Percentiles rank a stretch among this genome's conserved stretches.
phyloP scores from a whole-genome alignment of 2,888 invertebrate species.

The Sussaba pulchella region DNA sequence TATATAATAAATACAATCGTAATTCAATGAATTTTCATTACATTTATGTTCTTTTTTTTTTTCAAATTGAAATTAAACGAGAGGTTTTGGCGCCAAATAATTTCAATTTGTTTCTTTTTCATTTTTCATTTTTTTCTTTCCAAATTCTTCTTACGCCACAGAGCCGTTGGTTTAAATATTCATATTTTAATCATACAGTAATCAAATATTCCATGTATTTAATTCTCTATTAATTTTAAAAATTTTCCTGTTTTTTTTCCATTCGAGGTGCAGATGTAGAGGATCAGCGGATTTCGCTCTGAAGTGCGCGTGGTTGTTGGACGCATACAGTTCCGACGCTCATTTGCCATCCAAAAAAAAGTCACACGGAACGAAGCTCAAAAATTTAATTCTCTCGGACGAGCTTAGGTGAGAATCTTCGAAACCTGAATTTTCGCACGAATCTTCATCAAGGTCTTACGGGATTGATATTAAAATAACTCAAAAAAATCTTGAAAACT shows the following conservation, averaged over 20 bases:
- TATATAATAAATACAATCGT: not conserved
- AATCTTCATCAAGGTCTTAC: too few species aligned
- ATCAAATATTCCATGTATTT: too few species aligned
- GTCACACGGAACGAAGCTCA: constrained; percentile 91
- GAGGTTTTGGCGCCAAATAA: too few species aligned
- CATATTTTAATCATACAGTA: too few species aligned
- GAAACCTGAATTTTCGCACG: not conserved
- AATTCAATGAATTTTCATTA: too few species aligned
- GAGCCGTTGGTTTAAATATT: not conserved
- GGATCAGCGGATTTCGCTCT: constrained; percentile 98
- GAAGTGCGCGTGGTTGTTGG: constrained; percentile 97
- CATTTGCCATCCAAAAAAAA: constrained; percentile 89
- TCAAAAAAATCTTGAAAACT: too few species aligned
- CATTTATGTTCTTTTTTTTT: too few species aligned
- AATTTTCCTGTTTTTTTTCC: too few species aligned
- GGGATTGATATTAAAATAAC: not conserved
- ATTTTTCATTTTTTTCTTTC: constrained; percentile 1
- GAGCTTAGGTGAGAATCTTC: constrained; percentile 84
- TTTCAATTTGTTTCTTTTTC: too few species aligned
- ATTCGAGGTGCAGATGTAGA: constrained; percentile 89
- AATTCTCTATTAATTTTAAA: too few species aligned
- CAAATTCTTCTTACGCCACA: not conserved
- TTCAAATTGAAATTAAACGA: too few species aligned
- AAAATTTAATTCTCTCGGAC: constrained; percentile 90
- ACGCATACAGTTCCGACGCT: constrained; percentile 95